Evolutionary conservation across 2,113 vertebrate genomes (phyloP).

Genomic region (Seriola rivoliana): DNA sequence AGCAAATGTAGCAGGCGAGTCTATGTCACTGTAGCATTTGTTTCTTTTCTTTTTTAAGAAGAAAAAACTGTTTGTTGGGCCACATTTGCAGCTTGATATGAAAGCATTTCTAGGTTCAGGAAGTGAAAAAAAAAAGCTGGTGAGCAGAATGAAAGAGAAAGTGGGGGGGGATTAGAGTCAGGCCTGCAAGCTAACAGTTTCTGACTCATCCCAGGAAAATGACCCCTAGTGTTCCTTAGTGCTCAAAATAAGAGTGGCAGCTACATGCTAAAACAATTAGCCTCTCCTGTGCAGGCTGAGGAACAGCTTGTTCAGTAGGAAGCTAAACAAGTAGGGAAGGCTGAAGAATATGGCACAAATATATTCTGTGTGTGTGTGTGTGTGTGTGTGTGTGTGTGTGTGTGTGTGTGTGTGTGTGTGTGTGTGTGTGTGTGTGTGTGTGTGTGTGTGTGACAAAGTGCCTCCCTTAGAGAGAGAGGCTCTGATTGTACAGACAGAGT

Average conservation of each 20-base stretch:
- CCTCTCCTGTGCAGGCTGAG: conserved; percentile 39
- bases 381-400: conserved; percentile 31
- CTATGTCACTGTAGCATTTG: conserved; percentile 54
- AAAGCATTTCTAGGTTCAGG: conserved; percentile 66
- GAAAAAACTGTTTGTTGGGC: conserved; percentile 45
- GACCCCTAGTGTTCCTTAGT: conserved; percentile 53
- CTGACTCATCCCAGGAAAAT: conserved; percentile 69
- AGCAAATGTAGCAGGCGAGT: conserved; percentile 61
- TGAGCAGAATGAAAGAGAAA: conserved; percentile 51
- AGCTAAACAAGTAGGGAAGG: conserved; percentile 54
- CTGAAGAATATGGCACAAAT: conserved; percentile 41
- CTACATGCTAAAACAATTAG: conserved; percentile 81
- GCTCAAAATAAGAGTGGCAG: conserved; percentile 65
- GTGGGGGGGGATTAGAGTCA: conserved; percentile 44
- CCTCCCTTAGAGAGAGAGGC: conserved; percentile 69
- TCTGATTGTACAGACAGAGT: conserved; percentile 77
- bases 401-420: conserved; percentile 40
- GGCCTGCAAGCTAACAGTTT: conserved; percentile 47
- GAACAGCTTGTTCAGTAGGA: conserved; percentile 51
- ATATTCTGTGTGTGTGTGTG: conserved; percentile 42
- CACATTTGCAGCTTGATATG: conserved; percentile 58
- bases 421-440: conserved; percentile 40
- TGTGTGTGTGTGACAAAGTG: conserved; percentile 71
- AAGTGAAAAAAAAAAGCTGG: conserved; percentile 38
- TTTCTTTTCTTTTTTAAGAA: conserved; percentile 46